Evolutionary conservation across 2,113 vertebrate genomes (phyloP), one percentile per base, ranked within the genome.

Genomic region (Oreotragus oreotragus): DNA sequence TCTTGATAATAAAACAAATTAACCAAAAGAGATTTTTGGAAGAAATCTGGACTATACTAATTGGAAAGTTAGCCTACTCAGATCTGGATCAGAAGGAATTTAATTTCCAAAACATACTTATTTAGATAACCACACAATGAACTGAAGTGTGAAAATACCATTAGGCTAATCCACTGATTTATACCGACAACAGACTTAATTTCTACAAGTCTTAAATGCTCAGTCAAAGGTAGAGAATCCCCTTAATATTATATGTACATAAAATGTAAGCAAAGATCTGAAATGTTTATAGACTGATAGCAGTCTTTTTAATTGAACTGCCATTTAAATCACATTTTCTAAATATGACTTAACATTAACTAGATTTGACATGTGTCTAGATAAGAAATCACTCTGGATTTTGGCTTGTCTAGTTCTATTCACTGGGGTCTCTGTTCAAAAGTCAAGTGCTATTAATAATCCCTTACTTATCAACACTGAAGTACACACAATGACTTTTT

Each of bases 121-220:
- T 62, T 96, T 84, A 91, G 28, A 90, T 51, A 95, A 64, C 17
- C 30, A 84, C 47, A 93, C 47, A 85, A 95, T 27, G n/a, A 93
- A 96, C 7, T 89, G 55, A 95, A 51, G 55, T 89, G 15, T 64
- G 57, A 97, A 96, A 94, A 88, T 80, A 93, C 36, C 28, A 77
- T 64, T 89, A 96, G 77, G 30, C 7, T 94, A 97, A 95, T 84
- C 51, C 57, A 96, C 47, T 92, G 80, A 97, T 83, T 94, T 88
- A 45, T 51, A 80, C 17, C 45, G 49, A 95, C 49, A 96, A 89
- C 0, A 91, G 14, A 84, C 43, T 93, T 92, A 73, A 85, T 95
- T 97, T 93, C 96, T 97, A 95, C 13, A 88, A 94, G 45, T 43
- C 92, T 76, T 90, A 98, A 96, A 92, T 62, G 73, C 16, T 90